Evolutionary conservation across 2,113 vertebrate species (phyloP), one percentile per base, ranked within the genome.

Genomic region (Chaetops frenatus): DNA sequence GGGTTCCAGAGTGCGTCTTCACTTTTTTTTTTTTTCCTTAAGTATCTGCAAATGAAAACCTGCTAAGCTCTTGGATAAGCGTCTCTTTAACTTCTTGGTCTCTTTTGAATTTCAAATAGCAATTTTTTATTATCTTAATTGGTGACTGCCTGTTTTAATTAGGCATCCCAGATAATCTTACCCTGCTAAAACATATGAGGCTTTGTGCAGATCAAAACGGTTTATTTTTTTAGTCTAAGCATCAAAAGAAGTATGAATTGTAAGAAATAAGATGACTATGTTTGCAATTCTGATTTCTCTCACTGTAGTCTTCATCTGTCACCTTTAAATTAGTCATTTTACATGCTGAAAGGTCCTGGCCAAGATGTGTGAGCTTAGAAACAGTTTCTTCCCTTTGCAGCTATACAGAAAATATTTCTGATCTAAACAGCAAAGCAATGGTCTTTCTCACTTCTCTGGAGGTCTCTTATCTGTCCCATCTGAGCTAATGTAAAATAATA

Each of bases 1-100:
- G 6, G 11, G 45, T 91, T 96, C 95, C 96, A 94, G 57, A 53
- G 25, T 65, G 21, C 0, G 0, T 94, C 71, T 90, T 94, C 94
- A 81, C 94, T 35, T 73, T 80, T 82, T 77, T 88, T 92, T 78
- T 80, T 69, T 48, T 7, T 1, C 7, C 33, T 87, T 81, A 92
- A 87, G 27, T 94, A 85, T 96, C 88, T 7, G 20, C 73, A 94
- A 96, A 94, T 89, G 73, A 93, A 93, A 90, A 76, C 82, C 77
- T 81, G 70, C 65, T 96, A 90, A 85, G 74, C 15, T 73, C 56
- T 88, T 90, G 54, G 87, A 82, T 92, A 94, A 94, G 45, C 48
- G 76, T 81, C 42, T 88, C 83, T 86, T 66, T 88, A 95, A 60
- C 56, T 85, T 94, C 70, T 88, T 24, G 20, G 53, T 81, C 80